Evolutionary conservation across 2,888 invertebrate genomes (phyloP).

Genomic region (Monoplex corrugatus): DNA sequence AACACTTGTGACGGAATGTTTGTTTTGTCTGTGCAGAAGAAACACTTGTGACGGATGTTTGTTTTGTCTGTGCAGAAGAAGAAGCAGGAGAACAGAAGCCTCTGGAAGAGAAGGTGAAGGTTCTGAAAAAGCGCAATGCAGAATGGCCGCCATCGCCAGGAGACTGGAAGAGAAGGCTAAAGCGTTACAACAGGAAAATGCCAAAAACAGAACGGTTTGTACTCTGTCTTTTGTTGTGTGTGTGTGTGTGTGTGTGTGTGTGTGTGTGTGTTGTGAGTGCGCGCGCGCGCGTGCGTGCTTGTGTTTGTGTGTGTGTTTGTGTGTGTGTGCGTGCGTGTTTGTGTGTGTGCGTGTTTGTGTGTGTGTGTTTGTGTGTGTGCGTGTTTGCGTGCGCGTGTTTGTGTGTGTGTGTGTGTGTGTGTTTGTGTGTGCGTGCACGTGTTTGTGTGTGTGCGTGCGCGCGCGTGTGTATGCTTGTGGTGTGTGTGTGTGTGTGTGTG

Average conservation of each 20-base stretch:
- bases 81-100: constrained; percentile 78
- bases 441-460: background rate
- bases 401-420: background rate
- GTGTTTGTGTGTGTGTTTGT: too few species aligned
- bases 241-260: too few species aligned
- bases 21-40: too few species aligned
- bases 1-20: too few species aligned
- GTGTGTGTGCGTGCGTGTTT: too few species aligned
- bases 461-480: background rate
- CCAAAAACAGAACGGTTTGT: constrained; percentile 66
- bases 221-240: too few species aligned
- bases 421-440: background rate
- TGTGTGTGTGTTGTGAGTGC: background rate
- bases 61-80: too few species aligned
- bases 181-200: constrained; percentile 77
- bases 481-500: too few species aligned
- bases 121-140: constrained; percentile 81
- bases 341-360: too few species aligned
- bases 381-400: too few species aligned
- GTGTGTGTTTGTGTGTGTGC: too few species aligned
- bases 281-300: background rate
- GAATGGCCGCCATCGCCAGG: constrained; percentile 81
- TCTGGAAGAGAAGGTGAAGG: constrained; percentile 81
- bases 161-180: constrained; percentile 82
- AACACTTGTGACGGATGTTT: too few species aligned